Conservation (phyloP, 2,797 vertebrate species). For the Onychomys arenicola region DNA sequence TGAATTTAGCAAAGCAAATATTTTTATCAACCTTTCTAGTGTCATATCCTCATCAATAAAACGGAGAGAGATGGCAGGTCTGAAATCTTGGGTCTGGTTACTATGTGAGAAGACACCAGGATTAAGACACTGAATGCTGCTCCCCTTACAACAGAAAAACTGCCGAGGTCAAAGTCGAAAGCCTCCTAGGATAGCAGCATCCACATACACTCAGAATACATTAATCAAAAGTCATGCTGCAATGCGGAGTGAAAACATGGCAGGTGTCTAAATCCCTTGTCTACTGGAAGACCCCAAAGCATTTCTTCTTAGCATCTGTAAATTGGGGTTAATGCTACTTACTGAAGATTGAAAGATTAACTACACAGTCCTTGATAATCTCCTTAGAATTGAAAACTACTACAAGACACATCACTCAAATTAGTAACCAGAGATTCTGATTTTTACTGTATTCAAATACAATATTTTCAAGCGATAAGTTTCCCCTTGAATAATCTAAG, state of each 20-base stretch:
- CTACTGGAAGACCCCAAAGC: neutral
- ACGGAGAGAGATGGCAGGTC: neutral
- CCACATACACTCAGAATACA: neutral
- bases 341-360: conserved; percentile 68
- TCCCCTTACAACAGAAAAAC: neutral
- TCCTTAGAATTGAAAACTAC: conserved; percentile 74
- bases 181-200: neutral
- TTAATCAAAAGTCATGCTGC: neutral
- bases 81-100: neutral
- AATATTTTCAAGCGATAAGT: conserved; percentile 30
- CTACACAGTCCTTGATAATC: conserved; percentile 71
- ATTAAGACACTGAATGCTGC: neutral
- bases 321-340: conserved; percentile 68
- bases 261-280: conserved; percentile 12
- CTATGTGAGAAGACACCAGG: neutral
- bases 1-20: conserved; percentile 16
- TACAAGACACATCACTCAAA: conserved; percentile 30
- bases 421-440: conserved; percentile 60
- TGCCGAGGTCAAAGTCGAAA: neutral
- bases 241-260: neutral
- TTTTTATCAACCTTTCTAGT: neutral
- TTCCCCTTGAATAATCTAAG: conserved; percentile 23
- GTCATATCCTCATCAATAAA: conserved; percentile 26
- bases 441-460: conserved; percentile 43
- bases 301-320: conserved; percentile 57